These are phyloP conservation scores for Napeogenes inachia DNA, from an alignment of 2,888 invertebrate species.

Conservation along the genomic window DNA sequence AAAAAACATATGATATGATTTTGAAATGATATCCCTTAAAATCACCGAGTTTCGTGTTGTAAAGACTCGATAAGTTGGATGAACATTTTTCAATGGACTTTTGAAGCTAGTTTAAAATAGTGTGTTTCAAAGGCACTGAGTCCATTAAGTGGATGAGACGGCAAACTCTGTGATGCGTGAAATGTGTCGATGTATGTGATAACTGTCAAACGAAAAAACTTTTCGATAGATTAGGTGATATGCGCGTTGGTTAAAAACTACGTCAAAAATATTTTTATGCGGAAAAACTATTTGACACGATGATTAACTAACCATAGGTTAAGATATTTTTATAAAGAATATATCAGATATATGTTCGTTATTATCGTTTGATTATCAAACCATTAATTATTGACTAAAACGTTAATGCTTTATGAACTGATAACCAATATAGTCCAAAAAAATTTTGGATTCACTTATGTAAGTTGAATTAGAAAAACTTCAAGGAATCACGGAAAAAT, in stretches of 20 bases:
- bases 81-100: background rate
- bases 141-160: background rate
- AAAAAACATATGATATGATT: too few species aligned
- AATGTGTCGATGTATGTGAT: background rate
- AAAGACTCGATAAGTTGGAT: background rate
- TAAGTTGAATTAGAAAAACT: too few species aligned
- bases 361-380: too few species aligned
- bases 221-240: background rate
- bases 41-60: background rate
- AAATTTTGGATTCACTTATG: too few species aligned
- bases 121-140: background rate
- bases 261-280: background rate
- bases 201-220: background rate
- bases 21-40: background rate
- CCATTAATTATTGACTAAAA: too few species aligned
- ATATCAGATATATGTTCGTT: too few species aligned
- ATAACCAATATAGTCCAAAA: too few species aligned
- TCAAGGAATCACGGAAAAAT: too few species aligned
- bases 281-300: background rate
- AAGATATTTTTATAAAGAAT: background rate
- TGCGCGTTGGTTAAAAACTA: background rate
- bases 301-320: background rate
- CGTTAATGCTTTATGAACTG: too few species aligned
- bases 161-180: background rate
- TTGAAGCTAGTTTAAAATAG: slow-evolving; percentile 1